These are phyloP conservation scores for Ascidia mentula DNA, from an alignment of 23 tunicate genomes.

Conservation along the genomic window DNA sequence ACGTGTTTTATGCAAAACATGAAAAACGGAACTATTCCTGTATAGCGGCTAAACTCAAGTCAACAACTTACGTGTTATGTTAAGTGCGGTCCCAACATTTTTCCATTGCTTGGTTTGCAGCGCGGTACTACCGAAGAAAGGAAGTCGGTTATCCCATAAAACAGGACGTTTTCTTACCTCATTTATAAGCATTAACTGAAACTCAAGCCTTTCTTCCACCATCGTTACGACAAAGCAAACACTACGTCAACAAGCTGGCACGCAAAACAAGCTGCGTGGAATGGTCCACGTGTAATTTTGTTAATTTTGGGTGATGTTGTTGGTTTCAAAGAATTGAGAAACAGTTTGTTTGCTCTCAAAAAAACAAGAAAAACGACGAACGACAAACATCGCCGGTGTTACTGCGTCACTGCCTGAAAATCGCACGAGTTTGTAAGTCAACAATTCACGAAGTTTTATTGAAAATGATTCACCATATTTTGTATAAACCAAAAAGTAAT, in stretches of 20 bases:
- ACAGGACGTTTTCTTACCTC: background rate
- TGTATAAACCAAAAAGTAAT: too few relatives aligned
- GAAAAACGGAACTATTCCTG: too few relatives aligned
- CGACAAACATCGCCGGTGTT: conserved; percentile 64
- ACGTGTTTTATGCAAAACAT: too few relatives aligned
- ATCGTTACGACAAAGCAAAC: background rate
- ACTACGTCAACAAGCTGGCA: background rate
- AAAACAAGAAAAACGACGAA: too few relatives aligned
- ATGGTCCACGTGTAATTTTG: background rate
- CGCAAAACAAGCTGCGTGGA: background rate
- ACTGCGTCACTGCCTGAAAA: too few relatives aligned
- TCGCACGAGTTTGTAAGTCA: too few relatives aligned
- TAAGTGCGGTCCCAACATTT: background rate
- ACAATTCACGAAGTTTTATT: too few relatives aligned
- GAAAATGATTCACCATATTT: too few relatives aligned
- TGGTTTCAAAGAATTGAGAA: too few relatives aligned
- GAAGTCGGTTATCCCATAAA: background rate
- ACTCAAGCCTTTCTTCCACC: conserved; percentile 2
- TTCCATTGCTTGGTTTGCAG: background rate
- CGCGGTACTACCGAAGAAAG: background rate
- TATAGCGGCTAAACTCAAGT: too few relatives aligned
- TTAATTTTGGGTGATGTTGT: too few relatives aligned
- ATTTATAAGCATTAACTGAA: background rate
- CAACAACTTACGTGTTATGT: background rate
- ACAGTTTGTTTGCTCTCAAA: too few relatives aligned